These are phyloP conservation scores for Porites evermanni DNA, from an alignment of 92 coral and sea anemone species.

Conservation along the genomic window DNA sequence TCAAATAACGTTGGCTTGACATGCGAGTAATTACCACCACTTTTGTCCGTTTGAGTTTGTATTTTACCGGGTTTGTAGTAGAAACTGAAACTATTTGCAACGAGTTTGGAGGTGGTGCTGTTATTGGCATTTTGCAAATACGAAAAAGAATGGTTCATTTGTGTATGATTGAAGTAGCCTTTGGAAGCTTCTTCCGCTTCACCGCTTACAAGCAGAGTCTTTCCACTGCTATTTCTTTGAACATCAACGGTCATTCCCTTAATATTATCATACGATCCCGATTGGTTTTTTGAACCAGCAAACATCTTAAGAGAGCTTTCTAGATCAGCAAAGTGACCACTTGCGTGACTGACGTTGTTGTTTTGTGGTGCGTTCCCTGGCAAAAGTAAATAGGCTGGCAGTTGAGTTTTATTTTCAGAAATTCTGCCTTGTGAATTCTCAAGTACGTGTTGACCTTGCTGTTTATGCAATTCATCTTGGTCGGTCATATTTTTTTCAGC, in stretches of 20 bases:
- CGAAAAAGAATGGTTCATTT: neutral
- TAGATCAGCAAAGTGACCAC: neutral
- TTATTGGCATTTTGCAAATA: neutral
- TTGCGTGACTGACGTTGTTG: neutral
- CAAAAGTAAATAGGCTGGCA: neutral
- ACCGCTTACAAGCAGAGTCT: conserved; percentile 5
- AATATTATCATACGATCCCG: neutral
- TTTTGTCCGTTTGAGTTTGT: neutral
- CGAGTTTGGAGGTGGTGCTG: neutral
- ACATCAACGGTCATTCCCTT: neutral
- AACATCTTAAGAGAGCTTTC: conserved; percentile 6
- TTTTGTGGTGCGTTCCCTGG: neutral
- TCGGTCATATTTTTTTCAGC: conserved; percentile 7
- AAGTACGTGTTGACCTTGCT: neutral
- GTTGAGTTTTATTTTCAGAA: neutral
- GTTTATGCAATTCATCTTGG: neutral
- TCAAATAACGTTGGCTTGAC: neutral
- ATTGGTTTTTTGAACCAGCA: neutral
- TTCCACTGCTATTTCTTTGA: neutral
- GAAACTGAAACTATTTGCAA: no score
- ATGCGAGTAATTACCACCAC: neutral
- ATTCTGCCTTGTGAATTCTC: neutral
- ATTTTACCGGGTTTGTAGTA: neutral
- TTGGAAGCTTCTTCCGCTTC: conserved; percentile 36
- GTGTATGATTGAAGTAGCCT: neutral